Evolutionary conservation across 1,140 invertebrate genomes (phyloP).

Genomic region (Catajapyx aquilonaris): DNA sequence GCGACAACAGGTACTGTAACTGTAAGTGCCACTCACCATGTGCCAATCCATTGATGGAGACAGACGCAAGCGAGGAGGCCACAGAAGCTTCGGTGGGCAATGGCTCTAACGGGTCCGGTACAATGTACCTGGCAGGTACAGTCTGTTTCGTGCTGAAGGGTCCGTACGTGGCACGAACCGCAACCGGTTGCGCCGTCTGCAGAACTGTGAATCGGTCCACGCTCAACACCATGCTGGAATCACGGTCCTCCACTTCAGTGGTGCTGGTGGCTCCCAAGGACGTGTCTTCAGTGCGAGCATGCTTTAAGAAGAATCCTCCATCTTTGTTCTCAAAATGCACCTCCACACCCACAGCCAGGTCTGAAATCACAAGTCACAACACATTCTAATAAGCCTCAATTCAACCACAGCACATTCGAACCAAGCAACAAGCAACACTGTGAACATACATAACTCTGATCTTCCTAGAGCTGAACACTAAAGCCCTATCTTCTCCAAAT

Average conservation of each 20-base stretch:
- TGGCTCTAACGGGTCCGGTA: constrained; percentile 48
- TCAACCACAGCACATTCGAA: too few species aligned
- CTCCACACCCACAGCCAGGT: constrained; percentile 22
- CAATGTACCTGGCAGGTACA: constrained; percentile 68
- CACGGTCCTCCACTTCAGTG: constrained; percentile 25
- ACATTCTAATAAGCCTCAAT: too few species aligned
- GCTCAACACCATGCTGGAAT: constrained; percentile 33
- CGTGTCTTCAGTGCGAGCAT: constrained; percentile 26
- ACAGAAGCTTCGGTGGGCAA: constrained; percentile 8
- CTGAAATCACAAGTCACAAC: too few species aligned
- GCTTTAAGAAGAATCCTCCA: constrained; percentile 69
- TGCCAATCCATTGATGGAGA: too few species aligned
- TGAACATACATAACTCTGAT: too few species aligned
- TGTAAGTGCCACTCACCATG: too few species aligned
- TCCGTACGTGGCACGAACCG: constrained; percentile 69
- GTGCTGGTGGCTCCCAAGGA: constrained; percentile 19
- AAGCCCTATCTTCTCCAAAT: too few species aligned
- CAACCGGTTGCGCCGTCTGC: constrained; percentile 64
- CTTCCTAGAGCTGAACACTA: too few species aligned
- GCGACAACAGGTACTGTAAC: too few species aligned
- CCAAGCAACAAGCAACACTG: too few species aligned
- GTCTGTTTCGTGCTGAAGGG: constrained; percentile 84
- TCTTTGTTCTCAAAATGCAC: constrained; percentile 77
- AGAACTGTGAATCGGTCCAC: constrained; percentile 69
- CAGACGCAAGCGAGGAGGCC: too few species aligned